A percentile compares a stretch with the other conserved stretches of the same genome.
Conservation (phyloP, 2,888 invertebrate genomes). For the Marronus borbonicus region DNA sequence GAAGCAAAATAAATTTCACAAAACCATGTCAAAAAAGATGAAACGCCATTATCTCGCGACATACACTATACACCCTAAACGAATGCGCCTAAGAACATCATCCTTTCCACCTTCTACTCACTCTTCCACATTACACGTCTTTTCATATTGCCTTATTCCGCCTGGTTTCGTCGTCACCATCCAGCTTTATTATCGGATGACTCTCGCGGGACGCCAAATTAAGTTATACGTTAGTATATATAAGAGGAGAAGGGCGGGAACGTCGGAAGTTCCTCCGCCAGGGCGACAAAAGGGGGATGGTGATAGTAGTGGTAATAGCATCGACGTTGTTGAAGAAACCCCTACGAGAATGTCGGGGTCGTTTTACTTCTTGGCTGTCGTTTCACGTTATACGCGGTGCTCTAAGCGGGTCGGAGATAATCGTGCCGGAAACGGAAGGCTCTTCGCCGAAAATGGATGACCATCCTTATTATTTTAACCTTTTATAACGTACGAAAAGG, state of each 20-base stretch:
- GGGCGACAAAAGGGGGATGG: background rate
- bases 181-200: slow-evolving; percentile 15
- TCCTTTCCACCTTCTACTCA: background rate
- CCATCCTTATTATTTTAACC: background rate
- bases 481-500: background rate
- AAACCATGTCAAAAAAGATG: no score
- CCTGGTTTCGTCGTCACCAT: no score
- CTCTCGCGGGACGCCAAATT: slow-evolving; percentile 13
- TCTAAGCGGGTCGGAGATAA: slow-evolving; percentile 5
- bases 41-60: no score
- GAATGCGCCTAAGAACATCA: no score
- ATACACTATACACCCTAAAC: no score
- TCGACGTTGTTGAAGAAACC: no score
- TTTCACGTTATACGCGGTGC: slow-evolving; percentile 6
- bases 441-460: slow-evolving; percentile 3
- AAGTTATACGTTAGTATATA: slow-evolving; percentile 15
- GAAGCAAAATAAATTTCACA: no score
- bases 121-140: background rate
- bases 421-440: background rate
- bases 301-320: background rate
- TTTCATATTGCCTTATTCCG: no score
- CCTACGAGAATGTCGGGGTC: slow-evolving; percentile 8
- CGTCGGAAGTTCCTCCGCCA: no score
- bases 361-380: background rate
- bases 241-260: no score